These are phyloP conservation scores for Lepisosteus osseus DNA, from an alignment of 2,113 vertebrate genomes.

Conservation along the genomic window DNA sequence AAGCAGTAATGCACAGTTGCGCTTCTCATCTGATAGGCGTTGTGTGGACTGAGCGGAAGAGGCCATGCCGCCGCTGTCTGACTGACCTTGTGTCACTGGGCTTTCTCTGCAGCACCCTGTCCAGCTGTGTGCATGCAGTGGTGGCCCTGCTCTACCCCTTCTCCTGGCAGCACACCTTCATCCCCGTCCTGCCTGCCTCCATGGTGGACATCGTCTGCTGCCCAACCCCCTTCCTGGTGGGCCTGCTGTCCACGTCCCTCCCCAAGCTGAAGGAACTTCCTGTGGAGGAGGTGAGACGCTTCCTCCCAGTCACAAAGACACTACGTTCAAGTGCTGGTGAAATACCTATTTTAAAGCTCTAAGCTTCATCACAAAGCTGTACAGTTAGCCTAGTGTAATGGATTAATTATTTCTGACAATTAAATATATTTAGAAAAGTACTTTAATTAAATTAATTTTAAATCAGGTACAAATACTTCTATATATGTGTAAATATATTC, in stretches of 20 bases:
- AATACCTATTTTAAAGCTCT: too few relatives aligned
- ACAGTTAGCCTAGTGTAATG: too few relatives aligned
- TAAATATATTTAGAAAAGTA: too few relatives aligned
- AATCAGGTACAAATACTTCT: too few relatives aligned
- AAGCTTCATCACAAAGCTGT: too few relatives aligned
- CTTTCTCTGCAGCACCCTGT: slow-evolving; percentile 77
- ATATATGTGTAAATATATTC: too few relatives aligned
- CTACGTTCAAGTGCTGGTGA: too few relatives aligned
- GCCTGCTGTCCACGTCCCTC: slow-evolving; percentile 91
- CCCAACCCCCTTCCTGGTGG: slow-evolving; percentile 95
- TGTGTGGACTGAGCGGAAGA: too few relatives aligned
- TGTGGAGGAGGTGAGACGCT: slow-evolving; percentile 84
- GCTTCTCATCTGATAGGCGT: background rate
- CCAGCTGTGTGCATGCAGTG: slow-evolving; percentile 94
- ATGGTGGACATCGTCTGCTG: slow-evolving; percentile 98
- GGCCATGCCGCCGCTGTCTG: background rate
- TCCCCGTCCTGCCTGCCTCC: slow-evolving; percentile 91
- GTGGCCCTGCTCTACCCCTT: slow-evolving; percentile 97
- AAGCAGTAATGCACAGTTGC: too few relatives aligned
- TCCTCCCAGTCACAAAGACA: too few relatives aligned
- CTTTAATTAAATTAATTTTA: too few relatives aligned
- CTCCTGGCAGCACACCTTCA: slow-evolving; percentile 99
- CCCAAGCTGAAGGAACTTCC: slow-evolving; percentile 95
- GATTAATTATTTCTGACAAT: too few relatives aligned
- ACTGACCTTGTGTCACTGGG: slow-evolving; percentile 18